A percentile compares a stretch with the other conserved stretches of the same genome.
Conservation (phyloP, 2,888 invertebrate genomes). For the Cordilura impudica region DNA sequence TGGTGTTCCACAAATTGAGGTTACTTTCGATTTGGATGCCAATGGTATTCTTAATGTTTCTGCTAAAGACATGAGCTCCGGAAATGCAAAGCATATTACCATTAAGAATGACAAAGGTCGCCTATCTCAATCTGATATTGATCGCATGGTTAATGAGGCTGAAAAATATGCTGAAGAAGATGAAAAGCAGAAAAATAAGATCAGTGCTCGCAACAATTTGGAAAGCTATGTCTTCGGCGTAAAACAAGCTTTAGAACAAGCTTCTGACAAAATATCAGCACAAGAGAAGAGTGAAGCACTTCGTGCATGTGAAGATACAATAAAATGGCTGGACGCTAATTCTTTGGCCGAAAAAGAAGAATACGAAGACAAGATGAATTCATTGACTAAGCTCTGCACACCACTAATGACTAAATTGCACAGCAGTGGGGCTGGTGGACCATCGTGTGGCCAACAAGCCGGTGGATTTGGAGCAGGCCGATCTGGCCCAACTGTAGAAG, state of each 20-base stretch:
- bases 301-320: constrained; percentile 82
- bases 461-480: constrained; percentile 80
- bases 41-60: constrained; percentile 96
- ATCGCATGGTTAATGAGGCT: constrained; percentile 87
- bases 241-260: constrained; percentile 83
- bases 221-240: constrained; percentile 84
- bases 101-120: constrained; percentile 91
- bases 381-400: constrained; percentile 71
- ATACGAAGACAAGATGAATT: constrained; percentile 79
- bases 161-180: constrained; percentile 87
- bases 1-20: constrained; percentile 92
- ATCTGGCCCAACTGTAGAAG: constrained; percentile 72
- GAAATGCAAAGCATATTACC: constrained; percentile 86
- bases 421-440: constrained; percentile 81
- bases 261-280: constrained; percentile 81
- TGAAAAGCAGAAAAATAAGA: constrained; percentile 83
- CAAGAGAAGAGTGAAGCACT: constrained; percentile 84
- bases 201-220: constrained; percentile 81
- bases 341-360: constrained; percentile 86
- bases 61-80: constrained; percentile 84
- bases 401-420: constrained; percentile 68
- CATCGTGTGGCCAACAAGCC: constrained; percentile 79
- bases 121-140: constrained; percentile 88
- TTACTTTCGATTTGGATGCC: constrained; percentile 89
- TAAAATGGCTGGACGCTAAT: constrained; percentile 86